Base-by-base conservation (phyloP, 2,113 vertebrate species). In the Eretmodus cyanostictus region DNA sequence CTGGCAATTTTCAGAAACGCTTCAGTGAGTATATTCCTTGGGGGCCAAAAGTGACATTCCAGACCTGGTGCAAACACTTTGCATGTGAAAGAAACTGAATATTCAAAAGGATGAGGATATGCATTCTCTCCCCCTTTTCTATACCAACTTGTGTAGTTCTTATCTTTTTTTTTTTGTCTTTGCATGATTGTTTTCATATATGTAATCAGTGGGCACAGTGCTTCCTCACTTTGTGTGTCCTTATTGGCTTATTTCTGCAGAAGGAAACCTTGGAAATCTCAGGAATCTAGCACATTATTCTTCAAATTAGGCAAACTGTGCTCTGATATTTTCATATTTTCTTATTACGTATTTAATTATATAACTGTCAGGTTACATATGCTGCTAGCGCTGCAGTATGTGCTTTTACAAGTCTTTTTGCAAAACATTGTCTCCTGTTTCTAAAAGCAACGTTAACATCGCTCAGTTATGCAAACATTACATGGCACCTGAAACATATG, bases 1-100 rank as follows among this genome's bases (percentile, higher is more conserved):
- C 90, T 93, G 93, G 87, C 86, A 90, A 92, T 92, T 94, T 91
- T 95, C 93, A 91, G 91, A 85, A 88, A 91, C 59, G 93, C 91
- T 93, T 91, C 89, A 82, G 49, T 86, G 91, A 91, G 55, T 89
- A 9, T 81, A 87, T 89, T 91, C 90, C 91, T 91, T 14, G 9
- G 92, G 86, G 89, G 89, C 80, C 82, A 81, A 85, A 90, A 90
- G 89, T 92, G 91, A 93, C 92, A 92, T 93, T 93, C 92, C 89
- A 90, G 92, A 93, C 81, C 89, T 24, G 13, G 87, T 83, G 84
- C 82, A 68, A 51, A 88, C 92, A 83, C 83, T 94, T 94, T 92
- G 86, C 89, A 94, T 91, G 88, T 86, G 66, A 92, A 93, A 93
- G 87, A 91, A 88, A 87, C 81, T 89, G 88, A 94, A 93, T 93